Conservation (phyloP, 2,888 invertebrate species). For the Acrobasis consociella region DNA sequence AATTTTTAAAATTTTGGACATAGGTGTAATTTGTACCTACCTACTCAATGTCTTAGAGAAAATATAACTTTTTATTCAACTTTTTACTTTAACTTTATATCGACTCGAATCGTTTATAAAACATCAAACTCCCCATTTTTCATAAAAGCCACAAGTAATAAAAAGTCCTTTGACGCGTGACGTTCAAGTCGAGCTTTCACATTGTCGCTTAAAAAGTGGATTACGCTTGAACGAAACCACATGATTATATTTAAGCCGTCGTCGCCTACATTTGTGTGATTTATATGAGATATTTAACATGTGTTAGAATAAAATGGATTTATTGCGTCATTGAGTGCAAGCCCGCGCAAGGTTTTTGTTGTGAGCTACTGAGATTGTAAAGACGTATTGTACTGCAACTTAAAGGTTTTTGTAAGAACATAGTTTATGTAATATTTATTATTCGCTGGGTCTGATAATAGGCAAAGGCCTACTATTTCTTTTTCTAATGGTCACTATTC, state of each 20-base stretch:
- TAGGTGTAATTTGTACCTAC: too few species aligned
- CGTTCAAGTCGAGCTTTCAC: slow-evolving; percentile 54
- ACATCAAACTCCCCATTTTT: slow-evolving; percentile 14
- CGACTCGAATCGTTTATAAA: slow-evolving; percentile 1
- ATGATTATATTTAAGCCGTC: slow-evolving; percentile 64
- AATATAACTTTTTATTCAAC: neutral
- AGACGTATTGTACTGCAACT: neutral
- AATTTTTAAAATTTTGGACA: too few species aligned
- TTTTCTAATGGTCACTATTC: too few species aligned
- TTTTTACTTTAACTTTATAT: slow-evolving; percentile 1
- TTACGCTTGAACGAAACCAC: slow-evolving; percentile 53
- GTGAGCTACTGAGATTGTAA: slow-evolving; percentile 1
- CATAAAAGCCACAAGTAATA: slow-evolving; percentile 22
- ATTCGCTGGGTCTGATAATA: too few species aligned
- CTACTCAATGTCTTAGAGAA: neutral
- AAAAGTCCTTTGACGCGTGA: slow-evolving; percentile 33
- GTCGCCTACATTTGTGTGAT: slow-evolving; percentile 50
- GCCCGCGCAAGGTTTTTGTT: neutral
- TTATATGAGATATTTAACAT: slow-evolving; percentile 53
- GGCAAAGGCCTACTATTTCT: too few species aligned
- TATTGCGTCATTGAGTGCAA: slow-evolving; percentile 23
- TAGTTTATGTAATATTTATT: too few species aligned
- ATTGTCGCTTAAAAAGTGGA: slow-evolving; percentile 52
- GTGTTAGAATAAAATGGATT: slow-evolving; percentile 28
- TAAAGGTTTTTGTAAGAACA: too few species aligned